Percentiles rank a stretch among this genome's conserved stretches.
phyloP scores from a whole-genome alignment of 2,888 invertebrate species.

The Drosophila barbarae region DNA sequence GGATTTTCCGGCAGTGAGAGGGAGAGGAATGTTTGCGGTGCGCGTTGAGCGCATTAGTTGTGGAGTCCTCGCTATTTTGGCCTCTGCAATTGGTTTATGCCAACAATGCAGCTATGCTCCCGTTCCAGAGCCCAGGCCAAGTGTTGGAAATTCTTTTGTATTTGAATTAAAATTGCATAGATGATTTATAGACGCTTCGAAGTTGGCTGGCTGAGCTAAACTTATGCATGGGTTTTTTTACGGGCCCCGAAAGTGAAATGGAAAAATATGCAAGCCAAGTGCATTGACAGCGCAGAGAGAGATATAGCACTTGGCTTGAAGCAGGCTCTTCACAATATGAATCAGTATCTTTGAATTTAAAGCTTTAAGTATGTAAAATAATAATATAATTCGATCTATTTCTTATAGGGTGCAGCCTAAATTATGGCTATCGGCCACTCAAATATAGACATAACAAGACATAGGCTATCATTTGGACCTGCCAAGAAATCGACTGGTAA shows the following conservation, averaged over 20 bases:
- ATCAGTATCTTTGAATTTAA: not conserved
- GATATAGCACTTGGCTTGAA: constrained; percentile 15
- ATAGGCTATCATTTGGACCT: constrained; percentile 47
- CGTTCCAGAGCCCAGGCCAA: constrained; percentile 4
- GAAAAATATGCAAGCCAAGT: constrained; percentile 8
- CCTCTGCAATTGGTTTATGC: constrained; percentile 72
- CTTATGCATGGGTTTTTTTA: constrained; percentile 63
- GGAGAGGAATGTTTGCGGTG: constrained; percentile 54
- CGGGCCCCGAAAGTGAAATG: constrained; percentile 43
- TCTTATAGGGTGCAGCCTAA: not conserved
- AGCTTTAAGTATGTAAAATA: not conserved
- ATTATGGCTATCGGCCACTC: constrained; percentile 18
- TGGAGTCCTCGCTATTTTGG: constrained; percentile 66
- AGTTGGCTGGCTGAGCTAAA: constrained; percentile 55
- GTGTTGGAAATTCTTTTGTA: constrained; percentile 65
- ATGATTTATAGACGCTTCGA: constrained; percentile 66
- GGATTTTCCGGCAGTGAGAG: not conserved
- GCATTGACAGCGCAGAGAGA: constrained; percentile 18
- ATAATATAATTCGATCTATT: not conserved
- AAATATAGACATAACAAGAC: constrained; percentile 57
- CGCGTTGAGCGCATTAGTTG: constrained; percentile 70
- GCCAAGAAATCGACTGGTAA: constrained; percentile 29
- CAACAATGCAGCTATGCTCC: constrained; percentile 57
- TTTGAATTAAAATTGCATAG: constrained; percentile 72
- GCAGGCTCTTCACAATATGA: not conserved